Base-by-base conservation (phyloP, 2,797 vertebrate species). In the Miichthys miiuy region DNA sequence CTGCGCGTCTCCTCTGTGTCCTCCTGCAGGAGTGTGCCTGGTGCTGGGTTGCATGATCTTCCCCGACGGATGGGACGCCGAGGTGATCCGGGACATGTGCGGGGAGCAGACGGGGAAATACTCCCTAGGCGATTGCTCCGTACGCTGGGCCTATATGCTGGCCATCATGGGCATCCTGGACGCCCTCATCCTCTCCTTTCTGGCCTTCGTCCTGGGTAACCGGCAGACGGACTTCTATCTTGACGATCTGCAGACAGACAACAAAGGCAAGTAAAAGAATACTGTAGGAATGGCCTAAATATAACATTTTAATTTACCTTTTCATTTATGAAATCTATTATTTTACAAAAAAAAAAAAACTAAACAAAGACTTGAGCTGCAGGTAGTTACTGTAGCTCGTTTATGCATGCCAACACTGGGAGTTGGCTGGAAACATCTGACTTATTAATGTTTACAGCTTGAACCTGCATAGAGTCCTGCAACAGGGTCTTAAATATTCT, bases 21-120 rank as follows among this genome's bases (percentile, higher is more conserved):
- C 20, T 69, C 57, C 66, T 73, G 21, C 93, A 99, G 98, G 97
- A 86, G 96, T 98, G 87, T 98, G 97, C 94, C 95, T 99, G 87
- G 97, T 99, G 85, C 94, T 99, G 92, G 98, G 97, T 89, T 99
- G 98, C 92, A 97, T 99, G 96, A 98, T 99, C 91, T 99, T 97
- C 89, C 98, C 98, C 0, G 96, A 99, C 1, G 98, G 98, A 87
- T 99, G 98, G 98, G 98, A 99, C 34, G 95, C 97, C 0, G 97
- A 98, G 92, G 97, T 97, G 74, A 96, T 98, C 87, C 96, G 96
- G 90, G 96, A 97, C 91, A 97, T 99, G 97, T 99, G 98, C 0
- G 98, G 98, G 79, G 96, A 98, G 92, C 97, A 97, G 90, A 95
- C 98, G 0, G 97, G 96, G 70, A 99, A 98, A 88, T 99, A 99